phyloP scores from a whole-genome alignment of 2,888 invertebrate genomes.

The Phrixothrix hirtus region DNA sequence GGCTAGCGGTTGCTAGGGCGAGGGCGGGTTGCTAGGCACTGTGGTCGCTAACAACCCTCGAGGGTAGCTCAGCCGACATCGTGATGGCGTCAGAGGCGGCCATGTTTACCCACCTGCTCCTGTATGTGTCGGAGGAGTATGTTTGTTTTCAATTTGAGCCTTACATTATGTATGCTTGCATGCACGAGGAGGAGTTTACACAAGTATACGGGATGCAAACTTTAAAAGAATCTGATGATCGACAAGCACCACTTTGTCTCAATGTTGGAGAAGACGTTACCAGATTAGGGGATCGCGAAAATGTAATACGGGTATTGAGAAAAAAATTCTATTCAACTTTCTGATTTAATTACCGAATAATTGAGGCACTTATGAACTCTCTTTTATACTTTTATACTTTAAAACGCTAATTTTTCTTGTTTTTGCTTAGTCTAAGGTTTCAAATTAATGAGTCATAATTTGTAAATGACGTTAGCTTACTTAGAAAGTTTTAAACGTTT shows the following conservation, averaged over 20 bases:
- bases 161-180: constrained; percentile 49
- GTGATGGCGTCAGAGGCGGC: constrained; percentile 57
- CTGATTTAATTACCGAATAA: constrained; percentile 23
- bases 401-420: constrained; percentile 7
- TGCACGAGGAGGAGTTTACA: constrained; percentile 35
- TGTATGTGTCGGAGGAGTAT: constrained; percentile 46
- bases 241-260: constrained; percentile 12
- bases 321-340: constrained; percentile 10
- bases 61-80: constrained; percentile 53
- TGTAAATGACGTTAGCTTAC: neutral
- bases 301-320: constrained; percentile 13
- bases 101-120: constrained; percentile 57
- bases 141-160: constrained; percentile 55
- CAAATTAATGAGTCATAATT: neutral
- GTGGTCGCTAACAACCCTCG: constrained; percentile 60
- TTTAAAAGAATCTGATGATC: constrained; percentile 21
- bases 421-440: neutral
- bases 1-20: constrained; percentile 60
- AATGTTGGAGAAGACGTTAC: constrained; percentile 10
- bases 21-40: constrained; percentile 59
- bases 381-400: constrained; percentile 6
- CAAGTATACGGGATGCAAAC: constrained; percentile 23
- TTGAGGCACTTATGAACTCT: constrained; percentile 15
- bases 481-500: neutral
- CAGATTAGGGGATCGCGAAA: constrained; percentile 11